These are phyloP conservation scores for Leistus spinibarbis DNA, from an alignment of 2,888 invertebrate species.

Conservation along the genomic window DNA sequence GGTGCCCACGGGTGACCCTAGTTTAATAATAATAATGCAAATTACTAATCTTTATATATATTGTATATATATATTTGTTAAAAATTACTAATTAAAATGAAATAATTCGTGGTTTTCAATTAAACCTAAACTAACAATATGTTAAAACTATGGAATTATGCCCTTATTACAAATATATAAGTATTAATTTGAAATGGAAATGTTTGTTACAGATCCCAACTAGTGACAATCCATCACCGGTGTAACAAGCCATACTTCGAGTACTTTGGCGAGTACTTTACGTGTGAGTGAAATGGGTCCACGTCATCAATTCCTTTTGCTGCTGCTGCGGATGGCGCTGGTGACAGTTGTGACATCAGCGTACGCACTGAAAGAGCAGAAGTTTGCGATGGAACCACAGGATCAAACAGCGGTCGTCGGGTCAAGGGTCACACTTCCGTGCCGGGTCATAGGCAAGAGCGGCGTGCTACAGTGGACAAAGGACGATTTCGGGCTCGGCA, in stretches of 20 bases:
- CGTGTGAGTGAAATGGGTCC: constrained; percentile 46
- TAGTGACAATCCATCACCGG: neutral
- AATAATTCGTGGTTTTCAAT: too few species aligned
- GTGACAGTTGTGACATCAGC: constrained; percentile 42
- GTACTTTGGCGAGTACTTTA: neutral
- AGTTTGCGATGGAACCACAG: constrained; percentile 90
- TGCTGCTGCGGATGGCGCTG: constrained; percentile 50
- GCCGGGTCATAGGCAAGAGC: constrained; percentile 84
- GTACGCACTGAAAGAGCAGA: constrained; percentile 68
- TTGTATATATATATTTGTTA: too few species aligned
- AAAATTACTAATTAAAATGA: too few species aligned
- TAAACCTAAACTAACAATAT: too few species aligned
- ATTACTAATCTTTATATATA: too few species aligned
- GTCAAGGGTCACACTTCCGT: constrained; percentile 86
- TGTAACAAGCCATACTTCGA: neutral
- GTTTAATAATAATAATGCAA: too few species aligned
- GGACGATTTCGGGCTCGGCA: constrained; percentile 93
- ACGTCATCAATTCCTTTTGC: constrained; percentile 51
- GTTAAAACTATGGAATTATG: too few species aligned
- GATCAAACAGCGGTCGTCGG: constrained; percentile 91
- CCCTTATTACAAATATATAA: too few species aligned
- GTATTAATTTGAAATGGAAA: neutral
- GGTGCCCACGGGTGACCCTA: too few species aligned
- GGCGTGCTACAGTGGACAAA: constrained; percentile 97
- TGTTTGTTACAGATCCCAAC: neutral